Conservation (phyloP, 2,888 invertebrate species). For the Brachyptera risi region DNA sequence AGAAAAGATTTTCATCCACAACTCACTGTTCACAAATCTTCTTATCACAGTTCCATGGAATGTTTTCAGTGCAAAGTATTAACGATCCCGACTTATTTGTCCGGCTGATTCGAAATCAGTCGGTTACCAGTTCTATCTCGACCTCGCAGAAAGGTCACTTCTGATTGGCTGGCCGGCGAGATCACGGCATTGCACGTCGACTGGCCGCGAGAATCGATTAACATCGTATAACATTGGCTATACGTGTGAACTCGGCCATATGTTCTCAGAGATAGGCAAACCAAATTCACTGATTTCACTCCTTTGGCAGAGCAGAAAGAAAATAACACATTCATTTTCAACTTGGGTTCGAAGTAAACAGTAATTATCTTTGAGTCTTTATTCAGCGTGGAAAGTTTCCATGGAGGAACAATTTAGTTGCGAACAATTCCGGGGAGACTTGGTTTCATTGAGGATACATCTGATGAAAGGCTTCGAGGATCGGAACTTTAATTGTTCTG, state of each 20-base stretch:
- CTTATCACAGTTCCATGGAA: slow-evolving; percentile 2
- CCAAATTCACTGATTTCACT: slow-evolving; percentile 17
- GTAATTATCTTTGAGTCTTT: not conserved
- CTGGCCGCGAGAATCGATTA: slow-evolving; percentile 8
- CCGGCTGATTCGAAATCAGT: not conserved
- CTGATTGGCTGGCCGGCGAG: not conserved
- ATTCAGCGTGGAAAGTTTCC: not conserved
- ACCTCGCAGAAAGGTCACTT: too few relatives aligned
- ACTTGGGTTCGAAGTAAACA: not conserved
- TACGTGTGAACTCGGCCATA: slow-evolving; percentile 6
- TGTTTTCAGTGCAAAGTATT: slow-evolving; percentile 3
- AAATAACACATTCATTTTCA: not conserved
- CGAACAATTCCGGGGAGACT: not conserved
- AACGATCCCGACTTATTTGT: slow-evolving; percentile 5
- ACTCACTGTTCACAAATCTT: slow-evolving; percentile 3
- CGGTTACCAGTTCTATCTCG: not conserved
- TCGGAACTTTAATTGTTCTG: too few relatives aligned
- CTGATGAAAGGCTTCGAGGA: too few relatives aligned
- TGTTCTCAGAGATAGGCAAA: slow-evolving; percentile 16
- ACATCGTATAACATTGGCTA: not conserved
- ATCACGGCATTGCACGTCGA: slow-evolving; percentile 14
- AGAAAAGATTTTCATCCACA: not conserved
- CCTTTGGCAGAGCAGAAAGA: slow-evolving; percentile 1
- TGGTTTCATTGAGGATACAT: slow-evolving; percentile 4
- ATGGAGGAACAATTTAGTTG: not conserved